Evolutionary conservation across 2,888 invertebrate species (phyloP).

Genomic region (Diploptera punctata): DNA sequence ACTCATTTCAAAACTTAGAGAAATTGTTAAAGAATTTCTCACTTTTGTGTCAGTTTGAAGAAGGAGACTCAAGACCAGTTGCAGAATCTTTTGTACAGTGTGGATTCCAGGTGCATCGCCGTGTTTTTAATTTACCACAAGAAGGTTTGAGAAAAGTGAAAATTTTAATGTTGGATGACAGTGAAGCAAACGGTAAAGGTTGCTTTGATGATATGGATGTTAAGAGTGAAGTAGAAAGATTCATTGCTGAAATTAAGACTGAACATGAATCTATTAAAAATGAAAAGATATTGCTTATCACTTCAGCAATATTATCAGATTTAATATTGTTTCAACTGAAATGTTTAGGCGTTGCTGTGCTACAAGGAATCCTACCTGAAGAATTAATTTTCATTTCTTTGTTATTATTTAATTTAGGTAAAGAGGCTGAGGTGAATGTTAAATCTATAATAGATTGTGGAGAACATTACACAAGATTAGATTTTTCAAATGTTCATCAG

Average conservation of each 20-base stretch:
- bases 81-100: constrained; percentile 20
- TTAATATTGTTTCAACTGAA: constrained; percentile 24
- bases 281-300: constrained; percentile 27
- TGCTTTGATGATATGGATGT: constrained; percentile 32
- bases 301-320: constrained; percentile 37
- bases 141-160: constrained; percentile 22
- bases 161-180: constrained; percentile 24
- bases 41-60: constrained; percentile 23
- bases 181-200: constrained; percentile 8
- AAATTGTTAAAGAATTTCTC: constrained; percentile 26
- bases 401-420: background rate
- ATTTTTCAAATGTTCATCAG: constrained; percentile 32
- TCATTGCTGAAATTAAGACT: background rate
- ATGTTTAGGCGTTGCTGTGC: constrained; percentile 20
- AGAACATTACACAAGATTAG: constrained; percentile 30
- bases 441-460: background rate
- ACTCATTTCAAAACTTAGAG: background rate
- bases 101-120: constrained; percentile 24
- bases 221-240: constrained; percentile 20
- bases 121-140: constrained; percentile 6
- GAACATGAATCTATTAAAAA: background rate
- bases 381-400: constrained; percentile 31
- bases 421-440: constrained; percentile 13
- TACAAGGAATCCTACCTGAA: constrained; percentile 37
- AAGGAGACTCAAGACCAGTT: constrained; percentile 16